Evolutionary conservation across 2,797 vertebrate genomes (phyloP).

Genomic region (Enteromius mattozi): DNA sequence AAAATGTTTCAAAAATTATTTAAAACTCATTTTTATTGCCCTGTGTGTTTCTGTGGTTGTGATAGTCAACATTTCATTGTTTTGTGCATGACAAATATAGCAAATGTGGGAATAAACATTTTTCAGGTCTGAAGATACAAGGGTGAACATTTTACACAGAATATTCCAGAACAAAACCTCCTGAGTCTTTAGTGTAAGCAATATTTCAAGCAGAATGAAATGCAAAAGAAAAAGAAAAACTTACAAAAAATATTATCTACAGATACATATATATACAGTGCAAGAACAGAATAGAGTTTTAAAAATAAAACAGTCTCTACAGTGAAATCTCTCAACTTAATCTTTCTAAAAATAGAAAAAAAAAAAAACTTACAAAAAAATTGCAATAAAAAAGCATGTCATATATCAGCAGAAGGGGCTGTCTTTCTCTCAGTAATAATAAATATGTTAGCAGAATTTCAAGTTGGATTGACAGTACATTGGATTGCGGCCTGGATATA

Average conservation of each 20-base stretch:
- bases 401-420: not conserved
- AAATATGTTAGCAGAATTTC: slow-evolving; percentile 2
- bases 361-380: not conserved
- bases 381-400: not conserved
- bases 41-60: not conserved
- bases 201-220: slow-evolving; percentile 36
- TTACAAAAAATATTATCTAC: slow-evolving; percentile 40
- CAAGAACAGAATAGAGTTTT: slow-evolving; percentile 6
- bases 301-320: not conserved
- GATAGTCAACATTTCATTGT: slow-evolving; percentile 15
- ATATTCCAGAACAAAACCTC: slow-evolving; percentile 39
- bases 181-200: slow-evolving; percentile 33
- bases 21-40: not conserved
- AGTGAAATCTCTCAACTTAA: not conserved
- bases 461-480: not conserved
- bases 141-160: slow-evolving; percentile 7
- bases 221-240: slow-evolving; percentile 7
- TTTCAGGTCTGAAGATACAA: slow-evolving; percentile 17
- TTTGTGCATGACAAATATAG: not conserved
- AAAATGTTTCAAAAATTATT: not conserved
- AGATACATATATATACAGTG: slow-evolving; percentile 39
- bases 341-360: not conserved
- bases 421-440: slow-evolving; percentile 6
- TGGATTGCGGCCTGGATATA: not conserved
- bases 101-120: not conserved